Evolutionary conservation across 2,888 invertebrate species (phyloP).

Genomic region (Eulithis prunata): DNA sequence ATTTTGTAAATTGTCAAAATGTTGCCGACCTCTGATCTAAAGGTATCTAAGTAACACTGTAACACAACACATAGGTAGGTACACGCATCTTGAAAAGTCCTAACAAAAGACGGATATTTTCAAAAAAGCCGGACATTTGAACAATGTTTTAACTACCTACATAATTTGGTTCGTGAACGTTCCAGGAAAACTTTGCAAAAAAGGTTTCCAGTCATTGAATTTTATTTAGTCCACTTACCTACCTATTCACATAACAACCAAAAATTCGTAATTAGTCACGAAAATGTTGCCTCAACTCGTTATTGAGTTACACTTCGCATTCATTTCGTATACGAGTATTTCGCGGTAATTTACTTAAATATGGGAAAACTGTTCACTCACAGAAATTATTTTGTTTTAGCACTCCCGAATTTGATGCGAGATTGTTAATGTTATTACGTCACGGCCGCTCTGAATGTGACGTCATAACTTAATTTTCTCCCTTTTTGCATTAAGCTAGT

Average conservation of each 20-base stretch:
- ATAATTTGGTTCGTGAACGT: no score
- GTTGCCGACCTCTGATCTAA: no score
- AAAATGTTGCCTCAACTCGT: conserved; percentile 26
- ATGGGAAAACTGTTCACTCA: conserved; percentile 29
- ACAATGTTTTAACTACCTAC: no score
- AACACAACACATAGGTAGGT: no score
- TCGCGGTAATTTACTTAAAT: conserved; percentile 52
- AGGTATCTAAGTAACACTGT: no score
- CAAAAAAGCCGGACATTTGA: no score
- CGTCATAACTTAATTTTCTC: conserved; percentile 33
- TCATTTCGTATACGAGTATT: conserved; percentile 38
- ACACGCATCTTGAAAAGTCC: no score
- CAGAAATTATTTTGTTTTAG: conserved; percentile 31
- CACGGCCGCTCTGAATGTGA: conserved; percentile 33
- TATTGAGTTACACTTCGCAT: conserved; percentile 36
- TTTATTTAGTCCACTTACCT: not conserved
- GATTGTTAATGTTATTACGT: conserved; percentile 45
- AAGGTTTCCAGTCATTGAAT: not conserved
- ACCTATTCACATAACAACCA: not conserved
- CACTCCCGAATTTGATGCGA: conserved; percentile 41
- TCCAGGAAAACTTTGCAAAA: no score
- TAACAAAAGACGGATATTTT: no score
- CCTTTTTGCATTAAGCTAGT: conserved; percentile 36
- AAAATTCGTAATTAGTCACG: conserved; percentile 6
- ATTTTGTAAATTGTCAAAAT: no score